Evolutionary conservation across 2,113 vertebrate genomes (phyloP), one percentile per base, ranked within the genome.

Genomic region (Oreochromis niloticus): DNA sequence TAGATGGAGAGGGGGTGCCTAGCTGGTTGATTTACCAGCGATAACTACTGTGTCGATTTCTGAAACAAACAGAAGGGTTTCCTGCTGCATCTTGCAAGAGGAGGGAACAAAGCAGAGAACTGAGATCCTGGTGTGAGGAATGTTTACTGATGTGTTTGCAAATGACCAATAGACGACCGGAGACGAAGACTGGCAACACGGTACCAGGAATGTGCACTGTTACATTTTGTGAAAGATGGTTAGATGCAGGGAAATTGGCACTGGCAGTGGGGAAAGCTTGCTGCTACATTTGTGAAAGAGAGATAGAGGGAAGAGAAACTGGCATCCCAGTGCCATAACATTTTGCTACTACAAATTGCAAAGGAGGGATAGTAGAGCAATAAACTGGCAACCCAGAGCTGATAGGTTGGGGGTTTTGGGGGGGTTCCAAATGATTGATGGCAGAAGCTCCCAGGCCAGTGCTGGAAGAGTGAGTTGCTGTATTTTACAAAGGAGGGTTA

Each of bases 41-140:
- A 59, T 30, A 59, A 59, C 13, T 0, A 30, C 0, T 10, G 8
- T 10, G 27, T 8, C 1, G 0, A 61, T 61, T 61, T 61, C 57
- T 61, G 30, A 61, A 61, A 61, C 8, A 0, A 17, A 61, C 1
- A 32, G 56, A 59, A 17, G 2, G 56, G 4, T 59, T 59, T 59
- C 16, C 56, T 59, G 56, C 56, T 59, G 56, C 55, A 27, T 57
- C 6, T 27, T 24, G 12, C 55, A 57, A 57, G 12, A 14, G 24
- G 55, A 57, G 55, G 22, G 55, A 27, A 57, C 56, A 57, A 57
- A 57, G 4, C 7, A 30, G 24, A 30, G 24, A 57, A 57, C 24
- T 57, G 56, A 24, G 24, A 30, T 30, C 13, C 24, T 57, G 56
- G 0, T 30, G 24, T 57, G 13, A 57, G 24, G 56, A 57, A 30